These are phyloP conservation scores for Sebastolobus altivelis DNA, from an alignment of 2,797 vertebrate genomes.

Conservation along the genomic window DNA sequence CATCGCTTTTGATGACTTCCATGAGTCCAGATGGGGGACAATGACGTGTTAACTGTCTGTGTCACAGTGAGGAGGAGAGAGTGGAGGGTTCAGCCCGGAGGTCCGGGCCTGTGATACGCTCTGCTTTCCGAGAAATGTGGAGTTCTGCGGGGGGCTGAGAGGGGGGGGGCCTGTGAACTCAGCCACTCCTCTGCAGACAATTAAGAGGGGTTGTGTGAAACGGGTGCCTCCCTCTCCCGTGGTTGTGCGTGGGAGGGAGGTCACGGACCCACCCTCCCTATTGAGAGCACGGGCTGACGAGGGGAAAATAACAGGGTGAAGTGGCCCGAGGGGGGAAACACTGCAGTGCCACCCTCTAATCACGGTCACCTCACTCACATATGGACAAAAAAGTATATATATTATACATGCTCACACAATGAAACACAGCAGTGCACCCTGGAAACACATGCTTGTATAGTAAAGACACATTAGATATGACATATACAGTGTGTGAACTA, in stretches of 20 bases:
- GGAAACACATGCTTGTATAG: background rate
- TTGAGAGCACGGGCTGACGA: conserved; percentile 60
- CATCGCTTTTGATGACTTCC: conserved; percentile 37
- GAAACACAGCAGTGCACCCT: conserved; percentile 23
- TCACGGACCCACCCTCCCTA: conserved; percentile 74
- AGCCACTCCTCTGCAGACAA: conserved; percentile 29
- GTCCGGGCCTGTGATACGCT: background rate
- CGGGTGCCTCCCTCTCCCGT: conserved; percentile 63
- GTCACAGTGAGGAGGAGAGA: conserved; percentile 23
- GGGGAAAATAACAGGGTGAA: conserved; percentile 79
- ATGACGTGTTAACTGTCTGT: conserved; percentile 25
- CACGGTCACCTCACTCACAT: conserved; percentile 64
- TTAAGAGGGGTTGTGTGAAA: conserved; percentile 43
- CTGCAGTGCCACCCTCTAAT: conserved; percentile 76
- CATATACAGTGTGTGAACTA: background rate
- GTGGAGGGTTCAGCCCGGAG: conserved; percentile 3
- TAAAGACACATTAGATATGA: background rate
- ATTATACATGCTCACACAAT: conserved; percentile 23
- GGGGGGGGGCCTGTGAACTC: conserved; percentile 24
- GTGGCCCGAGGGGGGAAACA: conserved; percentile 50
- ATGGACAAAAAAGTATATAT: conserved; percentile 26
- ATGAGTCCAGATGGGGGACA: conserved; percentile 34
- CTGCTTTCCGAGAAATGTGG: conserved; percentile 35
- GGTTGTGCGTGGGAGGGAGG: conserved; percentile 73
- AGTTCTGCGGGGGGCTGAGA: conserved; percentile 14